Evolutionary conservation across 2,888 invertebrate genomes (phyloP).

Genomic region (Netelia inedita): DNA sequence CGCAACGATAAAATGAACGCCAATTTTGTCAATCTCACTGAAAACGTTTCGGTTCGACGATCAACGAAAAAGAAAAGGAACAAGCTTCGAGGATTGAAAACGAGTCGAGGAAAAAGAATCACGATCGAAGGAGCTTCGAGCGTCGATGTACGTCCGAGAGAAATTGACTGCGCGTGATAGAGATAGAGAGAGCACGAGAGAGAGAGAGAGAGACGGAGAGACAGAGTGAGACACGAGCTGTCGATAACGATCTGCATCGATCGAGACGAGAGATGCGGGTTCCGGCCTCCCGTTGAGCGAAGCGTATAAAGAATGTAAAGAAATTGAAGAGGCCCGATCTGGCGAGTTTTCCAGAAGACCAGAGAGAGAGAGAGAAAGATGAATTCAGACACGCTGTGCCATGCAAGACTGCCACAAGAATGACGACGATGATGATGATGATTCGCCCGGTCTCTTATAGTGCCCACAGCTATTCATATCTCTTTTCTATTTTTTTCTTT

Average conservation of each 20-base stretch:
- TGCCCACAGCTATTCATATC: conserved; percentile 11
- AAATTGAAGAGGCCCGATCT: conserved; percentile 42
- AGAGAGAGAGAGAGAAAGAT: neutral
- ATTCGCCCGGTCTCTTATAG: conserved; percentile 37
- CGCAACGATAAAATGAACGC: neutral
- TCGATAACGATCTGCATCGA: conserved; percentile 68
- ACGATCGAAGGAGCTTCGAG: conserved; percentile 37
- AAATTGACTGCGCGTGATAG: neutral
- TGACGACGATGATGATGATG: conserved; percentile 44
- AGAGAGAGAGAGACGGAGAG: conserved; percentile 32
- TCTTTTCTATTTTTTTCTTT: conserved; percentile 42
- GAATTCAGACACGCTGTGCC: conserved; percentile 1
- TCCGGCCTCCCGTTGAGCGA: conserved; percentile 61
- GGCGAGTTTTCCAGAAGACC: conserved; percentile 40
- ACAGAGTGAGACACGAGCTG: conserved; percentile 13
- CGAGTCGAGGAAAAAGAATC: conserved; percentile 19
- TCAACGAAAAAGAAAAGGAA: conserved; percentile 11
- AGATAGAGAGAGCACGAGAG: conserved; percentile 28
- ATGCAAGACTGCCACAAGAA: conserved; percentile 25
- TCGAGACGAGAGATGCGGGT: conserved; percentile 61
- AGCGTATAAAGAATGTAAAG: conserved; percentile 38
- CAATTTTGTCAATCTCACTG: neutral
- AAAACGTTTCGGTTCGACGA: neutral
- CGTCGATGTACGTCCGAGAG: neutral
- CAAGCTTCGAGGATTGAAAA: conserved; percentile 16